A percentile compares a stretch with the other conserved stretches of the same genome.
Conservation (phyloP, 2,797 vertebrate genomes). For the Malacoraja senta region DNA sequence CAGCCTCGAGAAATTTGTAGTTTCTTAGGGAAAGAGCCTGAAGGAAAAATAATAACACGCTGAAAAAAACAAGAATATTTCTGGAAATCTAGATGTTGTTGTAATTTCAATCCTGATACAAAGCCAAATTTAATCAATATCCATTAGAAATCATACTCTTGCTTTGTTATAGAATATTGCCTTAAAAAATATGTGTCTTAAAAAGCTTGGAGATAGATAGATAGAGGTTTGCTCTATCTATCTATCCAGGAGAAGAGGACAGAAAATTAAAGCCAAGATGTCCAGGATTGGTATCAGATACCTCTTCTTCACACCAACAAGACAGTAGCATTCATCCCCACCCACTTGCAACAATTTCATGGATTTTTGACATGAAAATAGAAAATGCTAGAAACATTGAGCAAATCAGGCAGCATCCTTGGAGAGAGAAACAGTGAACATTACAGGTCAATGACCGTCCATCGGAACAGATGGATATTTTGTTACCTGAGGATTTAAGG, state of each 20-base stretch:
- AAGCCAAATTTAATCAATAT: not conserved
- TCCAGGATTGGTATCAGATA: not conserved
- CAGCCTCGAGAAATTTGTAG: not conserved
- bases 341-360: too few species aligned
- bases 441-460: too few species aligned
- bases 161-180: too few species aligned
- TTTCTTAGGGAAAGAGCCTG: not conserved
- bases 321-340: too few species aligned
- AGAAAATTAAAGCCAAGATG: not conserved
- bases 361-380: too few species aligned
- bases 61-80: not conserved
- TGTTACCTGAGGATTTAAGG: too few species aligned
- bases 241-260: not conserved
- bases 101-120: not conserved
- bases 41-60: not conserved
- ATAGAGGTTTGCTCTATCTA: not conserved
- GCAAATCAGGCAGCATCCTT: too few species aligned
- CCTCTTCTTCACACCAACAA: not conserved
- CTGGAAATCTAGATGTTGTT: not conserved
- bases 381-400: too few species aligned
- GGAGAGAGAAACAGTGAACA: too few species aligned
- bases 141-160: not conserved
- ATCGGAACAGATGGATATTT: too few species aligned
- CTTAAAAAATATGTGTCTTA: not conserved
- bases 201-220: not conserved